phyloP scores from a whole-genome alignment of 2,888 invertebrate genomes.

The Tipula vernalis region DNA sequence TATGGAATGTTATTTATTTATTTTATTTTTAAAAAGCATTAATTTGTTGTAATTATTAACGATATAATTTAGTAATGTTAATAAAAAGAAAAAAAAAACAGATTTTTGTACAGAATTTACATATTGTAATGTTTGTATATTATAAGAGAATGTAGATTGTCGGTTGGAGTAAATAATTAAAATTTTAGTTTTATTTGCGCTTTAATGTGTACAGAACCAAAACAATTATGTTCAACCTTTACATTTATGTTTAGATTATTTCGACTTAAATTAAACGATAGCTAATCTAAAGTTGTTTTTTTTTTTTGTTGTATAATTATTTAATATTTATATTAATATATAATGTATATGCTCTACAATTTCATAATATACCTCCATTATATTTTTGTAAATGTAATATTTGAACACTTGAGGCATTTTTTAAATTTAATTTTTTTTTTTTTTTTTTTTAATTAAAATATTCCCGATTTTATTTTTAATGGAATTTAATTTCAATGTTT shows the following conservation, averaged over 20 bases:
- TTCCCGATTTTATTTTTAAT: neutral
- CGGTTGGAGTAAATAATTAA: neutral
- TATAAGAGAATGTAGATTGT: neutral
- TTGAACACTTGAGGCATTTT: neutral
- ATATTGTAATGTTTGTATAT: neutral
- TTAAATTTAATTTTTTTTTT: neutral
- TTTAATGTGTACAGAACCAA: neutral
- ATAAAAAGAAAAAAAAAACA: neutral
- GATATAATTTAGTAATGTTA: neutral
- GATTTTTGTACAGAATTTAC: slow-evolving; percentile 4
- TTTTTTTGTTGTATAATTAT: neutral
- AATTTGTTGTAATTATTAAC: neutral
- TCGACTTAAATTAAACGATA: neutral
- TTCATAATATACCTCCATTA: neutral
- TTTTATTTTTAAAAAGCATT: neutral
- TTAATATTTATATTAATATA: neutral
- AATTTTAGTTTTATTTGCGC: neutral
- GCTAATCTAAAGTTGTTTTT: neutral
- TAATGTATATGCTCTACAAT: neutral
- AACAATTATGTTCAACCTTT: neutral
- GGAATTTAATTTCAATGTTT: neutral
- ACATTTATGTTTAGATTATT: neutral
- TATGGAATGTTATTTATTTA: neutral
- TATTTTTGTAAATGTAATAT: neutral
- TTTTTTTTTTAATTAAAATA: neutral